phyloP scores from a whole-genome alignment of 2,797 vertebrate species.

The Neostethus bicornis region DNA sequence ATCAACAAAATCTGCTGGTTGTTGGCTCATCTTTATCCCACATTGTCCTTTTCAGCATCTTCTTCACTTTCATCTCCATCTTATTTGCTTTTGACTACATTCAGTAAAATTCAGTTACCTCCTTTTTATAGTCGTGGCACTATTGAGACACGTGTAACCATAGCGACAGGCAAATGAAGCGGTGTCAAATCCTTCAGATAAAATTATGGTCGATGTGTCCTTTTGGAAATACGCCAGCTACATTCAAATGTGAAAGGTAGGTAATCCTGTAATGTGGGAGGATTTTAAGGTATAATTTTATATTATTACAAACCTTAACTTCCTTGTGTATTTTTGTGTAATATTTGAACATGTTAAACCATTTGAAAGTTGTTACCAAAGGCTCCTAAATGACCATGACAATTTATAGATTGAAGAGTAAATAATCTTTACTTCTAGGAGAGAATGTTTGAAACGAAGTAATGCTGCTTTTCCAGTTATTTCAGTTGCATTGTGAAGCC shows the following conservation, averaged over 20 bases:
- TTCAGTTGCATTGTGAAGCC: neutral
- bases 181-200: slow-evolving; percentile 20
- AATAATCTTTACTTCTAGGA: no score
- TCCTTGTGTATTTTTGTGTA: neutral
- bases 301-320: neutral
- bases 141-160: slow-evolving; percentile 52
- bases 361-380: no score
- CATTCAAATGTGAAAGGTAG: neutral
- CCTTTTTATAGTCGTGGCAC: slow-evolving; percentile 6
- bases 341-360: neutral
- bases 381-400: no score
- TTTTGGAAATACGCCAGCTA: slow-evolving; percentile 18
- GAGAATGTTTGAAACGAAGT: neutral
- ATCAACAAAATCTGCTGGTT: slow-evolving; percentile 20
- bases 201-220: slow-evolving; percentile 15
- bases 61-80: slow-evolving; percentile 30
- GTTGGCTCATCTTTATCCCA: slow-evolving; percentile 11
- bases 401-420: no score
- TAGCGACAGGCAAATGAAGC: slow-evolving; percentile 39
- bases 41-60: slow-evolving; percentile 22
- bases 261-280: neutral
- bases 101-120: slow-evolving; percentile 24
- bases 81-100: slow-evolving; percentile 27
- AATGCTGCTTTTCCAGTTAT: neutral
- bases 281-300: neutral